Evolutionary conservation across 2,888 invertebrate genomes (phyloP).

Genomic region (Amphipyra berbera): DNA sequence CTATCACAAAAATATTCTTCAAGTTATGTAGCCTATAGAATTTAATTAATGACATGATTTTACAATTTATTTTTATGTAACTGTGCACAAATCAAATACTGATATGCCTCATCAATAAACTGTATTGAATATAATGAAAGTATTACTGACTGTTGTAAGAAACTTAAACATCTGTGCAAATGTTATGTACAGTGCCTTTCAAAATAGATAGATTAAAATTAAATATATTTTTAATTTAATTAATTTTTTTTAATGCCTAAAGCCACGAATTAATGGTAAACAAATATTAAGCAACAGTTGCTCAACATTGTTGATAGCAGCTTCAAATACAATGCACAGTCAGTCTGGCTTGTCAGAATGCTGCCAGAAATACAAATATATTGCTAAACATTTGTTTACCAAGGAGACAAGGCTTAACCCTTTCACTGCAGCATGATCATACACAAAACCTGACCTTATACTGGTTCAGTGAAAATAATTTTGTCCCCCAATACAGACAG

Average conservation of each 20-base stretch:
- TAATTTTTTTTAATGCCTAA: conserved; percentile 22
- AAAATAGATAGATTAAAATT: conserved; percentile 44
- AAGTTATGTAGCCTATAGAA: conserved; percentile 14
- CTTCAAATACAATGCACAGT: too few relatives aligned
- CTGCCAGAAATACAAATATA: too few relatives aligned
- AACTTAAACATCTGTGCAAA: conserved; percentile 25
- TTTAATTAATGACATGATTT: conserved; percentile 42
- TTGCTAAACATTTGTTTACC: too few relatives aligned
- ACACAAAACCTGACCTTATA: too few relatives aligned
- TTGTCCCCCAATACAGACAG: too few relatives aligned
- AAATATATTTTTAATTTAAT: conserved; percentile 39
- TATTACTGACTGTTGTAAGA: conserved; percentile 40
- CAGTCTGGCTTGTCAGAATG: too few relatives aligned
- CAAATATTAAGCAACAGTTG: too few relatives aligned
- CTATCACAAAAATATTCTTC: conserved; percentile 23
- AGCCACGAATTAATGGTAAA: too few relatives aligned
- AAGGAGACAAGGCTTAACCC: too few relatives aligned
- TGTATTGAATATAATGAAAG: conserved; percentile 28
- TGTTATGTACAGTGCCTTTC: conserved; percentile 44
- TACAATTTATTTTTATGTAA: conserved; percentile 27
- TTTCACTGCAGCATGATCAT: too few relatives aligned
- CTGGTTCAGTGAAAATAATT: too few relatives aligned
- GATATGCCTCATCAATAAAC: conserved; percentile 21
- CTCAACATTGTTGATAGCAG: too few relatives aligned
- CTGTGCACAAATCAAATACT: conserved; percentile 42